Base-by-base conservation (phyloP, 2,797 vertebrate species). In the Amblyraja radiata region DNA sequence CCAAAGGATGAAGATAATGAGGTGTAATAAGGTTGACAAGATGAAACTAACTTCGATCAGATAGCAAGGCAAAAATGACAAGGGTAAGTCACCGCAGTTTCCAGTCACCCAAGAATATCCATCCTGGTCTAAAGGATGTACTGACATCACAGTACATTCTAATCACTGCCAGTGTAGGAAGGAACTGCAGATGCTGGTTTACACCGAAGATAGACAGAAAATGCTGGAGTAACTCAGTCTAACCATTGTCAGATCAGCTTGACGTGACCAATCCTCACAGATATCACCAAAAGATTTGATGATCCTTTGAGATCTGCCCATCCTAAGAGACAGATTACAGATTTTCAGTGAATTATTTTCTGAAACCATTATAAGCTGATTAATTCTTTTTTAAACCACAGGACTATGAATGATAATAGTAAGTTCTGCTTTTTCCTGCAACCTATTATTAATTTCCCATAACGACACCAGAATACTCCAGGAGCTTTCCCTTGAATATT, bases 361-460 rank as follows among this genome's bases (percentile, higher is more conserved):
- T 16, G 71, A 28, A 76, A 68, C 68, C 21, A 92, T n/a, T 74
- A 39, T 76, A 71, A 92, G 39, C 11, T 16, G 71, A 14, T 92
- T 92, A 54, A 39, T 54, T 74, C 90, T 32, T 92, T 25, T 71
- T 2, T 32, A 73, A 92, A n/a, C 90, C 39, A 92, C 6, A 92
- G 90, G 71, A 92, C 68, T 76, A n/a, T 92, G 90, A 74, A 92
- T 54, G 71, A 76, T 28, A 58, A 92, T 92, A 74, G 71, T 76
- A 58, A 92, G 13, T 39, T 92, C 13, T 54, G 36, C 25, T 92
- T 10, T 32, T 92, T 76, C 90, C 25, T 91, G 23, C 46, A 76
- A 92, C 46, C 36, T 76, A 9, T 76, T 25, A 92, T 76, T 74
- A 76, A 36, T 92, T 76, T 13, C 90, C 36, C 36, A 90, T 73